phyloP scores from a whole-genome alignment of 2,113 vertebrate species.

The Hemibagrus wyckioides region DNA sequence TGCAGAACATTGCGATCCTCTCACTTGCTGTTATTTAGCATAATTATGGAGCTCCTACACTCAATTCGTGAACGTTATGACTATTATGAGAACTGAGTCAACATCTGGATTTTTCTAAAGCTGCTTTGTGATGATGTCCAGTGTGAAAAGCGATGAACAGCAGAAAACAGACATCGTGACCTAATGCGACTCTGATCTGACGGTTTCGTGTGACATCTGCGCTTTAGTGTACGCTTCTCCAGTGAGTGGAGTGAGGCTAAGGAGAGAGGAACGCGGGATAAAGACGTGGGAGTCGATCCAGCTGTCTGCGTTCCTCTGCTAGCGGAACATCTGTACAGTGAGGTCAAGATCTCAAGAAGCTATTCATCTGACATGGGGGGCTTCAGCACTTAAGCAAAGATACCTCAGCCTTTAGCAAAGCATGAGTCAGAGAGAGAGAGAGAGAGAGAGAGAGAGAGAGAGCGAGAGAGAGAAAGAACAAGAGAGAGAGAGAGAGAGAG shows the following conservation, averaged over 20 bases:
- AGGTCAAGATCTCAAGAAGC: not conserved
- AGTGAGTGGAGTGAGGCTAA: not conserved
- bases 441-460: not conserved
- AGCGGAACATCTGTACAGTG: not conserved
- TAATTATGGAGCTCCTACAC: too few relatives aligned
- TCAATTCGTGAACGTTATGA: too few relatives aligned
- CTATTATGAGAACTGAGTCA: not conserved
- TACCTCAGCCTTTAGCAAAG: not conserved
- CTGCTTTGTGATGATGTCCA: not conserved
- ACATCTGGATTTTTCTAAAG: not conserved
- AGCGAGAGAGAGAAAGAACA: not conserved
- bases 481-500: not conserved
- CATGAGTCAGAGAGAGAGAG: not conserved
- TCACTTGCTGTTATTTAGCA: too few relatives aligned
- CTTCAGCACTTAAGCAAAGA: not conserved
- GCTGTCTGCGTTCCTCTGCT: not conserved
- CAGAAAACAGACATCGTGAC: not conserved
- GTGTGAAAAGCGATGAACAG: not conserved
- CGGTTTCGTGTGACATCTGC: too few relatives aligned
- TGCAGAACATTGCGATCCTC: too few relatives aligned
- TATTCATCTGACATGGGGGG: not conserved
- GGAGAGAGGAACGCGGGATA: not conserved
- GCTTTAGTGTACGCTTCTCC: not conserved
- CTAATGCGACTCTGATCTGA: not conserved
- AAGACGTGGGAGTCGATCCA: not conserved